Evolutionary conservation across 2,888 invertebrate genomes (phyloP).

Genomic region (Laspeyria flexula): DNA sequence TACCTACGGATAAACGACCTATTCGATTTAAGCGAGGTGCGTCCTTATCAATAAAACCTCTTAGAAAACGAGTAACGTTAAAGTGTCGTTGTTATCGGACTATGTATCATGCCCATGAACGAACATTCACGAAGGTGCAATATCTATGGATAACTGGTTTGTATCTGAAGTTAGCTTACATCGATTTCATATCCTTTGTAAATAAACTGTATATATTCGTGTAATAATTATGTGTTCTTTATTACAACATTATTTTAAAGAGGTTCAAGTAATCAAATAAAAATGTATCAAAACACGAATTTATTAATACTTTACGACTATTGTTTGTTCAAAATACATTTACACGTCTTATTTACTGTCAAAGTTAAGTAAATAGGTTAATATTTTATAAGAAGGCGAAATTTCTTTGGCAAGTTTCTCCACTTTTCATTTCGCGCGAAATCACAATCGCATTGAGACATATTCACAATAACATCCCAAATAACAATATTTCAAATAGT

Average conservation of each 20-base stretch:
- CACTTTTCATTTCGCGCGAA: not conserved
- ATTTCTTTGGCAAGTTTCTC: not conserved
- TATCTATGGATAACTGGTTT: conserved; percentile 39
- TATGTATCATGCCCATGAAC: conserved; percentile 5
- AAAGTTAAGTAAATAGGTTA: not conserved
- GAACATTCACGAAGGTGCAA: conserved; percentile 23
- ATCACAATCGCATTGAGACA: not conserved
- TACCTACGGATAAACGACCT: conserved; percentile 16
- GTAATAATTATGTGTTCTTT: too few species aligned
- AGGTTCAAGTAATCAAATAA: too few species aligned
- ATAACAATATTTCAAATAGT: conserved; percentile 23
- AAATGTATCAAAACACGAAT: too few species aligned
- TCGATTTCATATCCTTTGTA: conserved; percentile 45
- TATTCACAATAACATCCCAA: conserved; percentile 1
- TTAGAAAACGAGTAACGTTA: conserved; percentile 29
- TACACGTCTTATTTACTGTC: too few species aligned
- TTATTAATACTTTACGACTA: too few species aligned
- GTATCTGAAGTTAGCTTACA: conserved; percentile 30
- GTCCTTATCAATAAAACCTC: conserved; percentile 38
- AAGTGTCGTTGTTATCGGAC: conserved; percentile 33
- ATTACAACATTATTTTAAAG: too few species aligned
- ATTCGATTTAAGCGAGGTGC: conserved; percentile 28
- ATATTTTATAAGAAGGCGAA: not conserved
- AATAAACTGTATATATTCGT: conserved; percentile 49
- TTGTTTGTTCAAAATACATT: too few species aligned